A percentile compares a stretch with the other conserved stretches of the same genome.
These are phyloP conservation scores for Coptotermes formosanus DNA, from an alignment of 1,140 invertebrate species.

Conservation along the genomic window DNA sequence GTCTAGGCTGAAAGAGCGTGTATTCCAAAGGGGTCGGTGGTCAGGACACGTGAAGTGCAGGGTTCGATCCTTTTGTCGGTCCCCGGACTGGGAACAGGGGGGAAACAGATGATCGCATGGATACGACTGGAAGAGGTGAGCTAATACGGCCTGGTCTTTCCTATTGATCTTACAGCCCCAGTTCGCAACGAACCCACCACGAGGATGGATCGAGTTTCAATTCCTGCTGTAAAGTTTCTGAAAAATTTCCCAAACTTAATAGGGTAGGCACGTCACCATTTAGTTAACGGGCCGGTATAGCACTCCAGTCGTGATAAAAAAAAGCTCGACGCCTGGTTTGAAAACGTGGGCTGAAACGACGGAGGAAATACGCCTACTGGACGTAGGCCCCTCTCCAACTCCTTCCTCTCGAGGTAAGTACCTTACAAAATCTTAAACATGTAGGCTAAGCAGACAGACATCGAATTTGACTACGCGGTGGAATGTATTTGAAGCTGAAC, in stretches of 20 bases:
- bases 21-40: background rate
- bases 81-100: no score
- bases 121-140: no score
- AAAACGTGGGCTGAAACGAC: background rate
- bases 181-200: background rate
- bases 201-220: background rate
- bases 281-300: no score
- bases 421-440: no score
- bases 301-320: background rate
- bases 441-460: no score
- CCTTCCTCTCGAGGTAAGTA: slow-evolving; percentile 23
- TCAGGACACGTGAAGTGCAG: background rate
- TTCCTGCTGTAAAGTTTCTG: no score
- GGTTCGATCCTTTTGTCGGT: background rate
- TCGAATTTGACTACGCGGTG: no score
- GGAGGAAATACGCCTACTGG: slow-evolving; percentile 26
- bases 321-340: background rate
- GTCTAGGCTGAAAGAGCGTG: background rate
- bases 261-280: no score
- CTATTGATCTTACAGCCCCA: slow-evolving; percentile 1
- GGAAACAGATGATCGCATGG: no score
- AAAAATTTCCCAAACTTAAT: no score
- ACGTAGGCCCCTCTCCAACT: slow-evolving; percentile 23
- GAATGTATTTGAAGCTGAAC: no score
- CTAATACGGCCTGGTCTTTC: no score